Evolutionary conservation across 2,888 invertebrate species (phyloP).

Genomic region (Saturnia pavonia): DNA sequence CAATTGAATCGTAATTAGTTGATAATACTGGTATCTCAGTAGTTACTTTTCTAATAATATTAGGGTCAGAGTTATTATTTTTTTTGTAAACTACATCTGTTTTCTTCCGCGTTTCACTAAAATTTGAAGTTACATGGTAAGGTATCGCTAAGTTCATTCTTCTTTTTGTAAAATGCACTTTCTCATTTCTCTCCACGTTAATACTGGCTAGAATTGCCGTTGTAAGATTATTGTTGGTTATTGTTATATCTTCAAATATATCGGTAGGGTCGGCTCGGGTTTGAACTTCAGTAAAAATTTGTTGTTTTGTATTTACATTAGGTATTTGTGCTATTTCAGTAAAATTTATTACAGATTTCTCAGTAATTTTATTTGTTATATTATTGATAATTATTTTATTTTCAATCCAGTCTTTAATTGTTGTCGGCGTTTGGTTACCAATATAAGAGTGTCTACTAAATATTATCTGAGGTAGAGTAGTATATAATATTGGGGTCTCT

Average conservation of each 20-base stretch:
- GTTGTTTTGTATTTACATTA: background rate
- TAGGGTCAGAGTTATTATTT: background rate
- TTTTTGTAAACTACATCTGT: background rate
- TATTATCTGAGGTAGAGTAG: background rate
- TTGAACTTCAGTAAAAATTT: background rate
- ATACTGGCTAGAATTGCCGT: background rate
- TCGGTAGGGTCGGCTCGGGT: background rate
- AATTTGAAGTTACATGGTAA: background rate
- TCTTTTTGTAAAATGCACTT: background rate
- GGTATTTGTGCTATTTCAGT: background rate
- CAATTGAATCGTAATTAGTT: background rate
- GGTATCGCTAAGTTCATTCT: background rate
- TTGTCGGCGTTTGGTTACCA: background rate
- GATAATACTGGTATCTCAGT: background rate
- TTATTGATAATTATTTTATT: background rate
- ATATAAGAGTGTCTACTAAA: background rate
- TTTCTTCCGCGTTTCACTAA: background rate
- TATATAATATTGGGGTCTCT: background rate
- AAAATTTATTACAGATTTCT: background rate
- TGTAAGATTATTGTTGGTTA: background rate
- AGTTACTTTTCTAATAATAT: background rate
- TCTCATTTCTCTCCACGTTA: background rate
- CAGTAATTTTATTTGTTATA: background rate
- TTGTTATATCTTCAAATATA: background rate
- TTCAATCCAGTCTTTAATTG: background rate